Percentiles rank a stretch among this genome's conserved stretches.
Evolutionary conservation across 1,140 invertebrate genomes (phyloP).

Genomic region (Metaphire vulgaris): DNA sequence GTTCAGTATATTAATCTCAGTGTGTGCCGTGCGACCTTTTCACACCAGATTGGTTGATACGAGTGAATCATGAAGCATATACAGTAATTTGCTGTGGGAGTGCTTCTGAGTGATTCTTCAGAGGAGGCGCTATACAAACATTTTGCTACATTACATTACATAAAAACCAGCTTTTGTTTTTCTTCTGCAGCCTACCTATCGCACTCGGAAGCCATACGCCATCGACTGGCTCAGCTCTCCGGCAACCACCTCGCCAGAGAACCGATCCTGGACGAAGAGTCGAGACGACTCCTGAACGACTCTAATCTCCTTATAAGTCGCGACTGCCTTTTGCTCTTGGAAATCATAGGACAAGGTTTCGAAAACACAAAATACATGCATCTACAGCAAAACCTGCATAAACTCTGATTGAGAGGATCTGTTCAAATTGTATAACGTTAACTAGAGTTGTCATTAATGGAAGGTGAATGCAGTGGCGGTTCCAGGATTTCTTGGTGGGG

Average conservation of each 20-base stretch:
- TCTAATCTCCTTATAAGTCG: slow-evolving; percentile 19
- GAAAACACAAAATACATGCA: too few relatives aligned
- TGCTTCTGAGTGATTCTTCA: not conserved
- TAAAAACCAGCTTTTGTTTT: not conserved
- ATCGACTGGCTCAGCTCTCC: not conserved
- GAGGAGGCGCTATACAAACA: not conserved
- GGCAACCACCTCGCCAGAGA: not conserved
- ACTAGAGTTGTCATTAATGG: too few relatives aligned
- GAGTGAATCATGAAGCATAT: too few relatives aligned
- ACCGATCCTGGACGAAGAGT: slow-evolving; percentile 20
- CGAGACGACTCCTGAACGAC: slow-evolving; percentile 22
- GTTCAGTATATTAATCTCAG: too few relatives aligned
- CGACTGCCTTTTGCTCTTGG: slow-evolving; percentile 21
- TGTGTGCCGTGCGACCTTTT: too few relatives aligned
- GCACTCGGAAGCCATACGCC: not conserved
- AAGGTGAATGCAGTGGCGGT: too few relatives aligned
- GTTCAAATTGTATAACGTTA: too few relatives aligned
- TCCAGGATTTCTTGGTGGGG: too few relatives aligned
- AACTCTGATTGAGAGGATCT: too few relatives aligned
- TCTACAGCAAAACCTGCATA: too few relatives aligned
- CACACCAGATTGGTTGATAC: too few relatives aligned
- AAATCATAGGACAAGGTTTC: slow-evolving; percentile 29
- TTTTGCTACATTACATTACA: not conserved
- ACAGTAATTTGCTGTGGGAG: too few relatives aligned
- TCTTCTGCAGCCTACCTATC: slow-evolving; percentile 7